phyloP scores from a whole-genome alignment of 2,113 vertebrate species.

The Fukomys damarensis region DNA sequence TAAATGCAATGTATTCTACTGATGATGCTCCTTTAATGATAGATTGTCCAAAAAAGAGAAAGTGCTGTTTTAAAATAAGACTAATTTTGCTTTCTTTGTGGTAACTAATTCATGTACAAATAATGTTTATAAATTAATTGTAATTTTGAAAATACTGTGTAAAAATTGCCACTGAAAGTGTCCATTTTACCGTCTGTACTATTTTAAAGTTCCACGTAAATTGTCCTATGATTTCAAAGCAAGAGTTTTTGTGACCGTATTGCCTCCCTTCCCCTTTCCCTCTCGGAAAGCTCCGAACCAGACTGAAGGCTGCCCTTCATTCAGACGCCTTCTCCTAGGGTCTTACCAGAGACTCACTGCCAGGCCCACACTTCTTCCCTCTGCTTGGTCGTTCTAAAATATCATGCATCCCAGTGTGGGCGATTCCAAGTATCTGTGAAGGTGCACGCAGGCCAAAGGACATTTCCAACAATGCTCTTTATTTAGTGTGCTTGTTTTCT shows the following conservation, averaged over 20 bases:
- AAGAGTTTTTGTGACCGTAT: too few relatives aligned
- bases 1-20: background rate
- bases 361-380: background rate
- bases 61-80: background rate
- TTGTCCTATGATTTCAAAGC: background rate
- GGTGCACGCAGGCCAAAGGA: background rate
- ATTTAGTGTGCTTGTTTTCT: background rate
- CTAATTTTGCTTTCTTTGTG: background rate
- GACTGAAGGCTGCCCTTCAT: background rate
- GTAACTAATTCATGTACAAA: background rate
- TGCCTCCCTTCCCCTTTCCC: too few relatives aligned
- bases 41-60: background rate
- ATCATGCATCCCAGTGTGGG: background rate
- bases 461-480: background rate
- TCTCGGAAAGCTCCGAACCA: background rate
- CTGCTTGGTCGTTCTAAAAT: background rate
- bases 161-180: background rate
- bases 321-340: background rate
- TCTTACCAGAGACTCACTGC: background rate
- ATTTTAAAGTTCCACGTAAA: background rate
- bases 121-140: background rate
- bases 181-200: background rate
- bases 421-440: background rate
- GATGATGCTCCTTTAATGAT: background rate
- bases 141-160: conserved; percentile 24